These are phyloP conservation scores for Rostratula benghalensis DNA, from an alignment of 2,113 vertebrate species.

Conservation along the genomic window DNA sequence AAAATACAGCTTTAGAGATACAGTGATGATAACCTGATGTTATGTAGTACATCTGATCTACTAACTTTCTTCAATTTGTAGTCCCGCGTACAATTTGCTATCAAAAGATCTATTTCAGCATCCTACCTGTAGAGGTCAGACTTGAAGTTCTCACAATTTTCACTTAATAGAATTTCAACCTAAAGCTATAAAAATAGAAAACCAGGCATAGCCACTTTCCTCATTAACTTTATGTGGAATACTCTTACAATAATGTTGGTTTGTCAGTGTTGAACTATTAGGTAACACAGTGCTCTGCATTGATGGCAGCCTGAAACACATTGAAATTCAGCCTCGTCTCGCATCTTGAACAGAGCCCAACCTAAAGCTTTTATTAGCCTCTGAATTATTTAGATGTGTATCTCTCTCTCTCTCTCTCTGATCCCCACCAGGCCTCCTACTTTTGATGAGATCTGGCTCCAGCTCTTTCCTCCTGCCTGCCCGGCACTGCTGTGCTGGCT, in stretches of 20 bases:
- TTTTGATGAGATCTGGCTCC: slow-evolving; percentile 23
- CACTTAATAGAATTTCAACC: neutral
- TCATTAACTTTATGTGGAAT: neutral
- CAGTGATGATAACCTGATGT: neutral
- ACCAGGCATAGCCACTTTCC: neutral
- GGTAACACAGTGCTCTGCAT: neutral
- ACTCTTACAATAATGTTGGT: neutral
- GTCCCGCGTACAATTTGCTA: rapidly evolving
- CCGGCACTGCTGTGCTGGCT: neutral
- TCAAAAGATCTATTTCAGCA: slow-evolving; percentile 32
- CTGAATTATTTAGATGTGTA: slow-evolving; percentile 54
- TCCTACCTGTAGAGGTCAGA: slow-evolving; percentile 83
- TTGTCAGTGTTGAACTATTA: neutral
- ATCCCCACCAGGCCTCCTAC: slow-evolving; percentile 17
- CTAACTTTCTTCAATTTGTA: neutral
- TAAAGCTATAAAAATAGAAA: neutral
- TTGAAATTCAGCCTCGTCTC: neutral
- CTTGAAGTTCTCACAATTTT: slow-evolving; percentile 72
- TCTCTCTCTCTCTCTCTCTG: neutral
- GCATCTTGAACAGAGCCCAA: neutral
- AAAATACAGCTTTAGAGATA: neutral
- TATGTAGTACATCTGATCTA: neutral
- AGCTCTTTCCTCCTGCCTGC: neutral
- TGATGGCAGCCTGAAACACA: neutral
- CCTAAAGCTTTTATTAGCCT: neutral